These are phyloP conservation scores for Sus cebifrons DNA, from an alignment of 2,797 vertebrate genomes.

Conservation along the genomic window DNA sequence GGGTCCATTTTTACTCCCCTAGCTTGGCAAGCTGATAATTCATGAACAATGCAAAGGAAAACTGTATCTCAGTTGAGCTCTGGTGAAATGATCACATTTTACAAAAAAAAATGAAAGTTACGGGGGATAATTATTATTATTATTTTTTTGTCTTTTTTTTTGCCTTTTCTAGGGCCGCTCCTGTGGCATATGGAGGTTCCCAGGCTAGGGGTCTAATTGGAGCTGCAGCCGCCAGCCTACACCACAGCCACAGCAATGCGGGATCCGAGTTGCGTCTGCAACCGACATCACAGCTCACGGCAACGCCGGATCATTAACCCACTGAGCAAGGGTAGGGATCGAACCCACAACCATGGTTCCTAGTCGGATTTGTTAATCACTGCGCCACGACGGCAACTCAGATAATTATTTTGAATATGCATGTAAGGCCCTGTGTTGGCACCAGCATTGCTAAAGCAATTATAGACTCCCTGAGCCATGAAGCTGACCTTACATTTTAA, in stretches of 20 bases:
- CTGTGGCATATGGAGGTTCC: too few species aligned
- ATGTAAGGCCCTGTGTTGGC: neutral
- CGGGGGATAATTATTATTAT: neutral
- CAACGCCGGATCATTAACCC: too few species aligned
- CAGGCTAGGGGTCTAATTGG: too few species aligned
- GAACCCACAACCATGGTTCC: too few species aligned
- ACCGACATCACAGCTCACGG: too few species aligned
- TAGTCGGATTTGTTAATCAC: too few species aligned
- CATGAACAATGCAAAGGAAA: slow-evolving; percentile 16
- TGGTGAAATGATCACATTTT: slow-evolving; percentile 53
- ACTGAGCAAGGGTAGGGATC: too few species aligned
- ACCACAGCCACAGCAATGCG: too few species aligned
- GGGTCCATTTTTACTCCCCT: slow-evolving; percentile 25
- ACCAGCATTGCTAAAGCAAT: neutral
- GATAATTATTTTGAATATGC: neutral
- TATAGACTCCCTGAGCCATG: neutral
- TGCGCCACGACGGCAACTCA: neutral
- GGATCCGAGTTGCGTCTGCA: too few species aligned
- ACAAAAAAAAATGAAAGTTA: neutral
- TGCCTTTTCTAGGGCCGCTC: too few species aligned
- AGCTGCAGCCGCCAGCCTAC: too few species aligned
- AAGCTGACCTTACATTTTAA: neutral
- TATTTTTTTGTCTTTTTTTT: too few species aligned
- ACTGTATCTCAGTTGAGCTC: neutral
- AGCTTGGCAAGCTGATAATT: neutral